These are phyloP conservation scores for Asbolus verrucosus DNA, from an alignment of 1,140 invertebrate species.

Conservation along the genomic window DNA sequence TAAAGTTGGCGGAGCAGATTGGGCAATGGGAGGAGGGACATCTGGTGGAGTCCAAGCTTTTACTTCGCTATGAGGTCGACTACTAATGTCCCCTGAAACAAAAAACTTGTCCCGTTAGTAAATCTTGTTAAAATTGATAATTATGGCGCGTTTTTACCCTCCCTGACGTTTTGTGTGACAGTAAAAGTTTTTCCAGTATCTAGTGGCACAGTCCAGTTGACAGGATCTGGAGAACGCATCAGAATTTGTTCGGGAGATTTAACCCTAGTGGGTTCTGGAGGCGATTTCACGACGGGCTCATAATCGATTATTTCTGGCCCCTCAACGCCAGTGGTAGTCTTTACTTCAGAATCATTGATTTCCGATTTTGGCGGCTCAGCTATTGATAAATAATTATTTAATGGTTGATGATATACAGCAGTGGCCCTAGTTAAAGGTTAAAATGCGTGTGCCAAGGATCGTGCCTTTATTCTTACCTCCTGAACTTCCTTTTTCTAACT, in stretches of 20 bases:
- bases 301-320: constrained; percentile 67
- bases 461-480: constrained; percentile 62
- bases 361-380: constrained; percentile 57
- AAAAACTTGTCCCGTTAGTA: constrained; percentile 13
- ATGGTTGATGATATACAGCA: constrained; percentile 7
- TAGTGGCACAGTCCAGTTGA: constrained; percentile 94
- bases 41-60: constrained; percentile 76
- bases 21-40: constrained; percentile 72
- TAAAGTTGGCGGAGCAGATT: constrained; percentile 75
- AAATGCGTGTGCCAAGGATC: constrained; percentile 63
- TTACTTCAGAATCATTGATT: constrained; percentile 30
- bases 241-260: constrained; percentile 94
- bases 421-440: constrained; percentile 13
- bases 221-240: constrained; percentile 90
- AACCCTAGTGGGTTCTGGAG: constrained; percentile 89
- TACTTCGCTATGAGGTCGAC: constrained; percentile 77
- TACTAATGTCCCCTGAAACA: constrained; percentile 64
- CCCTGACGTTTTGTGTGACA: constrained; percentile 90
- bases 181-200: constrained; percentile 94
- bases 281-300: constrained; percentile 86
- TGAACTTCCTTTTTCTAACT: constrained; percentile 59
- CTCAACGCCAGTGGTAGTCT: constrained; percentile 42
- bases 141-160: constrained; percentile 71
- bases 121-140: neutral
- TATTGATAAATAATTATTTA: constrained; percentile 40